Percentiles rank a stretch among this genome's conserved stretches.
These are phyloP conservation scores for Melieria omissa DNA, from an alignment of 2,888 invertebrate genomes.

Conservation along the genomic window DNA sequence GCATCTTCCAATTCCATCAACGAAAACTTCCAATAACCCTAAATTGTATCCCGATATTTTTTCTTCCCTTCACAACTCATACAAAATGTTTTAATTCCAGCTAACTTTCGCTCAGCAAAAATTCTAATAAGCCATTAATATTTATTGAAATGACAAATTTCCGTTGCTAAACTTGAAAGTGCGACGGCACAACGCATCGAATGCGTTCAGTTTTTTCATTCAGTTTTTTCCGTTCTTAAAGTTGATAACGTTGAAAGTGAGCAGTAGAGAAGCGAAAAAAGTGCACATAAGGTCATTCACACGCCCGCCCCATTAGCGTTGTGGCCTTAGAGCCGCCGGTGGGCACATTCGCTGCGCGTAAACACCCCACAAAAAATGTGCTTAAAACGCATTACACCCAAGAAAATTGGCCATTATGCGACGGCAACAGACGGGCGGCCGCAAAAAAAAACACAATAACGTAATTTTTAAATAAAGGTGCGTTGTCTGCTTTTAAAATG, in stretches of 20 bases:
- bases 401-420: slow-evolving; percentile 62
- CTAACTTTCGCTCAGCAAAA: neutral
- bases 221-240: no score
- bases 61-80: no score
- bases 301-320: slow-evolving; percentile 30
- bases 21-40: no score
- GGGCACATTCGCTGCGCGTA: slow-evolving; percentile 46
- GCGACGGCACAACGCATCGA: no score
- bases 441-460: slow-evolving; percentile 31
- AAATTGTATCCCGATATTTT: no score
- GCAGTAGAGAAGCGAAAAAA: no score
- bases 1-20: no score
- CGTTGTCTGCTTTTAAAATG: slow-evolving; percentile 42
- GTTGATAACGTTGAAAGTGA: no score
- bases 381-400: slow-evolving; percentile 63
- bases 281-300: slow-evolving; percentile 44
- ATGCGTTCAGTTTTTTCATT: no score
- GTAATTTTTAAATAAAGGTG: slow-evolving; percentile 56
- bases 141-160: slow-evolving; percentile 27
- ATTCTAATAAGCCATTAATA: slow-evolving; percentile 54
- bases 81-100: no score
- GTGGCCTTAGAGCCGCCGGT: neutral
- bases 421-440: slow-evolving; percentile 7
- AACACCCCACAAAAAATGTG: slow-evolving; percentile 64
- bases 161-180: neutral